Base-by-base conservation (phyloP, 2,888 invertebrate species). In the Pardosa pseudoannulata region DNA sequence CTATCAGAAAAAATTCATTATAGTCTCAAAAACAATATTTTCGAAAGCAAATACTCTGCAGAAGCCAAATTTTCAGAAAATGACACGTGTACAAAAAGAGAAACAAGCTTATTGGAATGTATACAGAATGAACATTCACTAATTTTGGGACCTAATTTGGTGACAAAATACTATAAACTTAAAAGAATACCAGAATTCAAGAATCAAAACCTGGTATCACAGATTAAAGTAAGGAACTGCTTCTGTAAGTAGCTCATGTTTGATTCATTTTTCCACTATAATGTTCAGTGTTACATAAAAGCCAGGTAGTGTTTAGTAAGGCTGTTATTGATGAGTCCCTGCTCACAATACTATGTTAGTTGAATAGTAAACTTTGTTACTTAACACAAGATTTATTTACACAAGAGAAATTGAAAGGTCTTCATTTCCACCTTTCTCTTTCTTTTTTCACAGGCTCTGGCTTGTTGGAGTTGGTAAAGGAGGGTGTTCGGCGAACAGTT, bases 371-470 rank as follows among this genome's bases (percentile, higher is more conserved):
- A 28, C 32, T 5, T 16, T 70, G 70, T 70, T 70, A 70, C 36
- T 41, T 41, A 29, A 65, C 70, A 41, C 19, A 39, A 11, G 41
- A 28, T n/a, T 1, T 65, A 16, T 67, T 32, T 70, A 41, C 41
- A 70, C 70, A 70, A 41, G 28, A 70, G 41, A 41, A 28, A n/a
- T 41, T 70, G 41, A 70, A 70, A 70, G 7, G 1, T 46, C 31
- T 50, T 87, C 82, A 87, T n/a, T 70, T 82, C 87, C 82, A 87
- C 23, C 82, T 23, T 23, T 82, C 81, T 41, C 81, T 27, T 16
- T 82, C 87, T 50, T 31, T 56, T 13, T 65, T 68, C 11, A 73
- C 32, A 5, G 76, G 64, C 16, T 73, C 78, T 13, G 76, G 46
- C 28, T 78, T 80, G 23, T 36, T 62, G 11, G 64, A 41, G 13